These are phyloP conservation scores for Cancer borealis DNA, from an alignment of 2,888 invertebrate genomes.

Conservation along the genomic window DNA sequence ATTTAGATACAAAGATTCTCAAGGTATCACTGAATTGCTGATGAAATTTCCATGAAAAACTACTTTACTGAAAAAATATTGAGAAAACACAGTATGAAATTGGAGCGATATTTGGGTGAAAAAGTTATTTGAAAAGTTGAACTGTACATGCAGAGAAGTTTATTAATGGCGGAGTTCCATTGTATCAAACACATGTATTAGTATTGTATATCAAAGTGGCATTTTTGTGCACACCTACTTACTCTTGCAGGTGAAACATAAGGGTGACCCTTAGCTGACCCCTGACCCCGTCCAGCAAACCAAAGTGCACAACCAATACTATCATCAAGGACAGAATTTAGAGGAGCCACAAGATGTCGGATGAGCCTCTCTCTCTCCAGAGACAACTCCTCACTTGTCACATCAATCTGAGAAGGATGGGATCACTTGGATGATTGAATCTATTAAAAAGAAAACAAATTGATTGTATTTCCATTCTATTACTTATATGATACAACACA, in stretches of 20 bases:
- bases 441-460: not conserved
- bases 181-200: too few relatives aligned
- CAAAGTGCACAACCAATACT: conserved; percentile 97
- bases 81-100: too few relatives aligned
- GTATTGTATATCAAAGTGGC: too few relatives aligned
- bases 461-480: not conserved
- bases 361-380: conserved; percentile 83
- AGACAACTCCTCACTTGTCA: conserved; percentile 85
- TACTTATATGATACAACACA: too few relatives aligned
- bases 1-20: too few relatives aligned
- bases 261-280: conserved; percentile 77
- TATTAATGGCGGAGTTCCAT: too few relatives aligned
- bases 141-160: too few relatives aligned
- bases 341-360: conserved; percentile 90
- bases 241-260: conserved; percentile 85
- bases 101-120: too few relatives aligned
- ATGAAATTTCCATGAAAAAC: too few relatives aligned
- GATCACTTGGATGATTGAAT: not conserved
- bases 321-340: conserved; percentile 94
- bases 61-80: too few relatives aligned
- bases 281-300: conserved; percentile 93
- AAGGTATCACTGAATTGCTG: too few relatives aligned
- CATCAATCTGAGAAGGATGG: conserved; percentile 83
- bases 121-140: too few relatives aligned
- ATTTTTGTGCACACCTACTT: conserved; percentile 78